Conservation (phyloP, 2,888 invertebrate genomes). For the Tetranychus piercei region DNA sequence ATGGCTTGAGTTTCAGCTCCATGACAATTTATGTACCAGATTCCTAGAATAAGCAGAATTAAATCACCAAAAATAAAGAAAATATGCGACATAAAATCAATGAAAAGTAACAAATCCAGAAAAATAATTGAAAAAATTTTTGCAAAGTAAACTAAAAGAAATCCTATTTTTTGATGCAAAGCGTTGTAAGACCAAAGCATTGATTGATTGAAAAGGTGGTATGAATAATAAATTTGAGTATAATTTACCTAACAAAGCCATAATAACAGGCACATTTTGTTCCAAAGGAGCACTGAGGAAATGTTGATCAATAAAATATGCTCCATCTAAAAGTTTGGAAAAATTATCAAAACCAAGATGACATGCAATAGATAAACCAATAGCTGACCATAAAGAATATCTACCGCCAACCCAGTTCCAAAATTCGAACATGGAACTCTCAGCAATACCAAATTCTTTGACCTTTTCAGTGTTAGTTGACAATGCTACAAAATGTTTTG, state of each 20-base stretch:
- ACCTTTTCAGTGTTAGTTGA: constrained; percentile 85
- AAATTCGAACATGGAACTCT: constrained; percentile 96
- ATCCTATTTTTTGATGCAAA: background rate
- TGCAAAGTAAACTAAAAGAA: too few relatives aligned
- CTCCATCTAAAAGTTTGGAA: constrained; percentile 71
- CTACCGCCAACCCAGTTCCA: constrained; percentile 99
- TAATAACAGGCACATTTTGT: constrained; percentile 80
- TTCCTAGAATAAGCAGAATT: constrained; percentile 27
- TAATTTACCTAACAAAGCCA: constrained; percentile 68
- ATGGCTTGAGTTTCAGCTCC: constrained; percentile 88
- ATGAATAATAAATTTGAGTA: background rate
- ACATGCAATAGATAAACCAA: constrained; percentile 84
- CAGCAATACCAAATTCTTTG: constrained; percentile 89
- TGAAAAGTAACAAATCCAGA: background rate
- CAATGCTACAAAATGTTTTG: constrained; percentile 92
- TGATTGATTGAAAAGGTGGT: background rate
- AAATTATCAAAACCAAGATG: constrained; percentile 84
- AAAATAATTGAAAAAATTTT: too few relatives aligned
- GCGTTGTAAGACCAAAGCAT: background rate
- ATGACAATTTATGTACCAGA: constrained; percentile 81
- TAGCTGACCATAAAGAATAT: constrained; percentile 94
- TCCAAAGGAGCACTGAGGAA: constrained; percentile 67
- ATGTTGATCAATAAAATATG: constrained; percentile 81
- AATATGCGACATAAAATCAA: background rate
- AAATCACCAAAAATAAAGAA: background rate